Evolutionary conservation across 35 echinoderm and acorn worm genomes (phyloP), one percentile per base, ranked within the genome.

Genomic region (Nesometra sesokonis): DNA sequence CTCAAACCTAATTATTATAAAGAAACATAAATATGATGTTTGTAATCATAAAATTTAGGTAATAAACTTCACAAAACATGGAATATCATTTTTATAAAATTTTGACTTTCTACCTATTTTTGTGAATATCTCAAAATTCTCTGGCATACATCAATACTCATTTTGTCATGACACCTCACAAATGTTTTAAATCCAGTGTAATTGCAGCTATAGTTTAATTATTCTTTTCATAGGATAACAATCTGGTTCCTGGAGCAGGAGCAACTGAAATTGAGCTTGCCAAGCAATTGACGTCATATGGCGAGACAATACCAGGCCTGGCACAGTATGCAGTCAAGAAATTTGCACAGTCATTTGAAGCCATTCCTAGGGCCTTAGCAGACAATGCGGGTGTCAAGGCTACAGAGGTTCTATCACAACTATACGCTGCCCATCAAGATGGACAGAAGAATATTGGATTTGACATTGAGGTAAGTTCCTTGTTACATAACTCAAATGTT

Each of bases 261-360:
- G 95, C 95, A 5, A 92, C 90, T 9, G 95, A 97, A 40, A 93
- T 97, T 30, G 95, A 97, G 57, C 85, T 97, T 0, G 95, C 95
- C 29, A 93, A 90, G 76, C 78, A 85, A 77, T 82, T 97, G 81
- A 84, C 95, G 0, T 89, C 92, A 13, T 94, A 93, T 32, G 87
- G 95, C 8, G 95, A 97, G 87, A 97, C 92, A 78, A 91, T 93
- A 80, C 92, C 95, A 87, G 95, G 95, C 27, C 82, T 97, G 17
- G 89, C 92, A 37, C 95, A 97, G 84, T 97, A 97, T 52, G 91
- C 94, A 11, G 89, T 97, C 81, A 97, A 94, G 87, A 93, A 97
- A 81, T 97, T 87, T 76, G 86, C 95, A 33, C 89, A 93, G 81
- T 89, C 95, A n/a, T 94, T 97, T 78, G 95, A 97, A 57, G 89